Base-by-base conservation (phyloP, 92 coral and sea anemone species). In the Porites rus region DNA sequence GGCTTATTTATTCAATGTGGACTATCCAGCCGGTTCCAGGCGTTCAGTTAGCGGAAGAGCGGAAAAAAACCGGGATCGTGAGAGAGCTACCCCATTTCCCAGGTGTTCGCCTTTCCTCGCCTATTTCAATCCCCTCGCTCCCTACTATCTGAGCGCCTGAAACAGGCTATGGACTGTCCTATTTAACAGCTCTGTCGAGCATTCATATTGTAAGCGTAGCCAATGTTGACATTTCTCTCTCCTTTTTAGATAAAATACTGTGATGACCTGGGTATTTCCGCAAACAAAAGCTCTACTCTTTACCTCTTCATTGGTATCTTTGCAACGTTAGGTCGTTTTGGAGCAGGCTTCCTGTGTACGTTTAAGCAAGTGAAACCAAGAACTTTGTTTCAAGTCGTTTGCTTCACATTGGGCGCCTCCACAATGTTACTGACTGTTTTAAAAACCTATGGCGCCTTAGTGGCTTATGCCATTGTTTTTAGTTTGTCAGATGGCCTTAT, bases 261-360 rank as follows among this genome's bases (percentile, higher is more conserved):
- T 25, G 71, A 52, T 25, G 92, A 89, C 20, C 70, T 84, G 16
- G 92, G 89, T 8, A 71, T 89, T 54, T 65, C 82, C 28, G 89
- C 82, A 8, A 24, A 64, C 63, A 80, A 85, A 28, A 84, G 89
- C 17, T 65, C 89, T 25, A 78, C 82, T 72, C 82, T 89, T 20
- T 89, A 63, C 65, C 77, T 89, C 69, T 71, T 78, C 59, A 67
- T 89, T 69, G 92, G 92, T 6, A 18, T 68, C 13, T 84, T 88
- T 6, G 87, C 92, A 51, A 46, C 87, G 19, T 4, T 89, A 18
- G 74, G 89, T 38, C 89, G 92, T 68, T 28, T 89, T 69, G 73
- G 67, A 25, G 92, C 21, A 65, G 92, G 92, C 1, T 63, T 72
- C 6, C 81, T 89, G 31, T 89, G 92, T 21, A 87, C 84, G 70